Evolutionary conservation across 2,113 vertebrate genomes (phyloP), one percentile per base, ranked within the genome.

Genomic region (Sceloporus undulatus): DNA sequence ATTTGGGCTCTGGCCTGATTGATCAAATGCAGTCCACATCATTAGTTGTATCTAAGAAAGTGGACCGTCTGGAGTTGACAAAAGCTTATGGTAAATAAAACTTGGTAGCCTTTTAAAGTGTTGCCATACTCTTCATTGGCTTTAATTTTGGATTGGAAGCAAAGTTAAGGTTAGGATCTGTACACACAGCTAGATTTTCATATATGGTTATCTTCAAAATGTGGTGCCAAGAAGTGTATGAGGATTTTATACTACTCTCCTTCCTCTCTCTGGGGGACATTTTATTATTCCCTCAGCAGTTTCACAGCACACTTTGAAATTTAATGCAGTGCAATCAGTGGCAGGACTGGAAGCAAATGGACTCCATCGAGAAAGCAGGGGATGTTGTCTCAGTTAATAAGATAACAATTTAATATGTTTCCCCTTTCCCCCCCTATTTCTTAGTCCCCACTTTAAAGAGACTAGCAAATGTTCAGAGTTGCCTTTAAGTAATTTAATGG

Each of bases 401-500:
- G 94, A 89, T 54, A 93, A 92, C 91, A 92, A 84, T 94, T 94
- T 91, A 89, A 79, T 90, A 91, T 38, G 89, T 76, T 87, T 85
- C 0, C 2, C 68, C 38, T 82, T 77, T 16, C 42, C 82, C 82
- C 82, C 85, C 68, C 79, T 82, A 82, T 89, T 89, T 56, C 90
- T 90, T 90, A 10, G n/a, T 88, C 90, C 77, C 82, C 2, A 0
- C 59, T 88, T 92, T 91, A 86, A 82, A 77, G 88, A 91, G 87
- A 85, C 78, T 78, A 88, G 88, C 79, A 77, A 94, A 87, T 78
- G 13, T 73, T 91, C 79, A 86, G 87, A 89, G 94, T 92, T 91
- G 85, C 95, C 93, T 93, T 88, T 80, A 87, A 95, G 94, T 92
- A 89, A 95, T 94, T 94, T 85, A 92, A 85, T 42, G 85, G 91